Percentiles rank a stretch among this genome's conserved stretches.
These are phyloP conservation scores for Leptodactylus fuscus DNA, from an alignment of 2,113 vertebrate genomes.

Conservation along the genomic window DNA sequence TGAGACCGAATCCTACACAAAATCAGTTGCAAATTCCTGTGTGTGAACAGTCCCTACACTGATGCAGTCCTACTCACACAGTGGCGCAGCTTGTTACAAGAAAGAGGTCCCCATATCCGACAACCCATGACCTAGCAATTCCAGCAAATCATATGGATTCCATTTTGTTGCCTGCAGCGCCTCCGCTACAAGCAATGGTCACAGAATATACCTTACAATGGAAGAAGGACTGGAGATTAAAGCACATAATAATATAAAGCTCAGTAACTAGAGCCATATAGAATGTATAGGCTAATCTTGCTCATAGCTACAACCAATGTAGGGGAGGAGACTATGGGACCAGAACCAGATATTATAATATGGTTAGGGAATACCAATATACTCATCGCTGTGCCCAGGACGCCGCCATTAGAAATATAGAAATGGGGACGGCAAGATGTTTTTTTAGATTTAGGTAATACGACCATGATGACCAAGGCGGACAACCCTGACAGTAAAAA, in stretches of 20 bases:
- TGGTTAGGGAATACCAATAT: not conserved
- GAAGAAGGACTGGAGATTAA: not conserved
- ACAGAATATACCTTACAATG: not conserved
- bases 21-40: no score
- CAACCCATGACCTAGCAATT: not conserved
- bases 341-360: not conserved
- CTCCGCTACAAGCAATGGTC: not conserved
- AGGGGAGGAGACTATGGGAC: not conserved
- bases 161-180: not conserved
- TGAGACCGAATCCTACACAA: no score
- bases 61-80: not conserved
- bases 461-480: no score
- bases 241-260: not conserved
- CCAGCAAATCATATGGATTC: not conserved
- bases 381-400: not conserved
- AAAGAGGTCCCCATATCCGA: not conserved
- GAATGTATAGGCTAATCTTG: not conserved
- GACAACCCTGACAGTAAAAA: no score
- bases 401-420: not conserved
- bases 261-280: not conserved
- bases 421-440: not conserved
- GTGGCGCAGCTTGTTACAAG: no score
- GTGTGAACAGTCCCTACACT: no score
- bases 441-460: no score
- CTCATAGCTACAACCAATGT: not conserved